phyloP scores from a whole-genome alignment of 37 sponge, comb jelly and placozoan genomes.

The Lycopodina hypogea region DNA sequence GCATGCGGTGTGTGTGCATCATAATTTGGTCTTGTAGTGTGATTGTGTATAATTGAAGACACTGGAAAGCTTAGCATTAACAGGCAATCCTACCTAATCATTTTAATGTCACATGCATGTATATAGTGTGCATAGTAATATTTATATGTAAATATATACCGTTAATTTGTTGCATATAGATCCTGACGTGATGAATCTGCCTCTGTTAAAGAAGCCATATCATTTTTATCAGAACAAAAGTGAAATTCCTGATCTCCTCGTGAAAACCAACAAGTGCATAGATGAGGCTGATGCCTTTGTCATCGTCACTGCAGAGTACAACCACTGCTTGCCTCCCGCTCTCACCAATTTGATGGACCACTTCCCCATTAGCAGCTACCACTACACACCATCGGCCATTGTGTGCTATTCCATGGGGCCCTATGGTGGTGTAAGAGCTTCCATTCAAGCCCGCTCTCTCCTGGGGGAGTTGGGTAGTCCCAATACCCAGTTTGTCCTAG shows the following conservation, averaged over 20 bases:
- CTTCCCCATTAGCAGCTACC: conserved; percentile 73
- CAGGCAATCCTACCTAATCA: no score
- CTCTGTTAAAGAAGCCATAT: conserved; percentile 74
- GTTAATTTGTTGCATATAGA: no score
- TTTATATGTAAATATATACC: no score
- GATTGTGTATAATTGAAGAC: no score
- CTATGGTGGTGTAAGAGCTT: conserved; percentile 81
- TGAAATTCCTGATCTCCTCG: conserved; percentile 60
- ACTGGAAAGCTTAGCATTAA: no score
- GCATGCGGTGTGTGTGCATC: no score
- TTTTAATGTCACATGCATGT: no score
- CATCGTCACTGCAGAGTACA: conserved; percentile 86
- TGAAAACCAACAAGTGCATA: conserved; percentile 62
- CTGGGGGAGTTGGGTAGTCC: conserved; percentile 77
- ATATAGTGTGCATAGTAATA: no score
- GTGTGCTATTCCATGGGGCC: conserved; percentile 78
- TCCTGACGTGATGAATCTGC: conserved; percentile 73
- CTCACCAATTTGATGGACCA: conserved; percentile 92
- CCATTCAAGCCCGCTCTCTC: conserved; percentile 61
- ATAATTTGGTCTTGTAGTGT: no score
- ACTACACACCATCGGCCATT: conserved; percentile 71
- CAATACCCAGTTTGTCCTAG: conserved; percentile 40
- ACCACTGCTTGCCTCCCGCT: conserved; percentile 86
- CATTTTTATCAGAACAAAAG: conserved; percentile 60
- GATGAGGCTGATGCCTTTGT: conserved; percentile 74